Percentiles rank a stretch among this genome's conserved stretches.
phyloP scores from a whole-genome alignment of 2,888 invertebrate species.

The Cataglyphis livida region DNA sequence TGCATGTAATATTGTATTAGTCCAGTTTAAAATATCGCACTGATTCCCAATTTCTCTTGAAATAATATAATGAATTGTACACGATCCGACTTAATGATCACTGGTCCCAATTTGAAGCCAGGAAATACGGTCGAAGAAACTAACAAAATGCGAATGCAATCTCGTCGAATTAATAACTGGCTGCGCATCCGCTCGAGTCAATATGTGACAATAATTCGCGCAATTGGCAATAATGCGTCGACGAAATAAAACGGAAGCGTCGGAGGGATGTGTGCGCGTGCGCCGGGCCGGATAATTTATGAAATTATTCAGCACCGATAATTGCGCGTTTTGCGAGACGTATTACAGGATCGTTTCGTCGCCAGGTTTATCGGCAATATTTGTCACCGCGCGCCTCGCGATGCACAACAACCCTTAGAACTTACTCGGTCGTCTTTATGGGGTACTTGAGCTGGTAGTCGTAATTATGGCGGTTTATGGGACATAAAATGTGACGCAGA shows the following conservation, averaged over 20 bases:
- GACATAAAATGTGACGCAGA: slow-evolving; percentile 62
- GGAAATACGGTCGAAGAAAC: slow-evolving; percentile 1
- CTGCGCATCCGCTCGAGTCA: slow-evolving; percentile 36
- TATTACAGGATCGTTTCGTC: slow-evolving; percentile 58
- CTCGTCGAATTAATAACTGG: slow-evolving; percentile 45
- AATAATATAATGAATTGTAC: neutral
- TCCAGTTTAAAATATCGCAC: neutral
- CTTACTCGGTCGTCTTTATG: slow-evolving; percentile 65
- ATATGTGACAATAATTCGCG: slow-evolving; percentile 44
- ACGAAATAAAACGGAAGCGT: slow-evolving; percentile 31
- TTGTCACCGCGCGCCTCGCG: slow-evolving; percentile 62
- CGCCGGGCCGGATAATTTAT: slow-evolving; percentile 39
- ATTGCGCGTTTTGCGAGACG: slow-evolving; percentile 63
- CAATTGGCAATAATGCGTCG: slow-evolving; percentile 46
- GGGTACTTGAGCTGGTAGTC: slow-evolving; percentile 65
- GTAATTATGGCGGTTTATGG: slow-evolving; percentile 75
- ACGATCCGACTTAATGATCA: slow-evolving; percentile 8
- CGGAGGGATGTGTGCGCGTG: neutral
- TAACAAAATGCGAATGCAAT: slow-evolving; percentile 30
- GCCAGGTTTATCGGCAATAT: slow-evolving; percentile 69
- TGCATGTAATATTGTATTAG: neutral
- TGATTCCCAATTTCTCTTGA: neutral
- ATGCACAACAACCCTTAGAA: slow-evolving; percentile 57
- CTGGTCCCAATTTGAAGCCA: neutral
- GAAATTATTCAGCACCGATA: slow-evolving; percentile 59